Base-by-base conservation (phyloP, 2,113 vertebrate species). In the Anhinga rufa region DNA sequence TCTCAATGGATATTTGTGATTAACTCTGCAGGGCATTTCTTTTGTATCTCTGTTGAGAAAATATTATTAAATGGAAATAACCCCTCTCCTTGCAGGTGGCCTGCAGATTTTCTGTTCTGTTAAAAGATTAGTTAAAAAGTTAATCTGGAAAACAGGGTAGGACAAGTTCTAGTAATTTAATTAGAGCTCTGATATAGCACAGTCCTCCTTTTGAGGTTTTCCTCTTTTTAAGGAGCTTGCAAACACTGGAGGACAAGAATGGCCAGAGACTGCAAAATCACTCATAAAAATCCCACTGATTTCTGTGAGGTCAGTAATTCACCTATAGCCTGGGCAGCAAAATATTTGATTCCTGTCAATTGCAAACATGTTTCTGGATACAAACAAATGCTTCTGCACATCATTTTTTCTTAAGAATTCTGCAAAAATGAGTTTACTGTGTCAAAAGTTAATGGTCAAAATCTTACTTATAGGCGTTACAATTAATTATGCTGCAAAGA, bases 1-100 rank as follows among this genome's bases (percentile, higher is more conserved):
- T 82, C 81, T 92, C 91, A 72, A 49, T 38, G 66, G 92, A 82
- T 84, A 86, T 87, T 95, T 94, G 92, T 57, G 83, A 93, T 84
- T 64, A 79, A 91, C 86, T 87, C 94, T 79, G 88, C 19, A 5
- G 88, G 92, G n/a, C 48, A 38, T 24, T 94, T 84, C 76, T 94
- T 92, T 92, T 94, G 88, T 92, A 66, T 70, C 55, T 58, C 65
- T 32, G 36, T 10, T 82, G 62, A 61, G 80, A 92, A 95, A 96
- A 94, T 72, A 93, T 83, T 88, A 88, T 83, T 40, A 60, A 89
- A 92, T 46, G 52, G 70, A 69, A 95, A 82, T 17, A 72, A 46
- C 10, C 31, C 32, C 65, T 10, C 26, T 76, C 76, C 74, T 78
- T 69, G 69, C 82, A 95, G 61, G 88, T 95, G 86, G 77, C 55